A percentile compares a stretch with the other conserved stretches of the same genome.
Conservation (phyloP, 1,140 invertebrate genomes). For the Drosophila watanabei region DNA sequence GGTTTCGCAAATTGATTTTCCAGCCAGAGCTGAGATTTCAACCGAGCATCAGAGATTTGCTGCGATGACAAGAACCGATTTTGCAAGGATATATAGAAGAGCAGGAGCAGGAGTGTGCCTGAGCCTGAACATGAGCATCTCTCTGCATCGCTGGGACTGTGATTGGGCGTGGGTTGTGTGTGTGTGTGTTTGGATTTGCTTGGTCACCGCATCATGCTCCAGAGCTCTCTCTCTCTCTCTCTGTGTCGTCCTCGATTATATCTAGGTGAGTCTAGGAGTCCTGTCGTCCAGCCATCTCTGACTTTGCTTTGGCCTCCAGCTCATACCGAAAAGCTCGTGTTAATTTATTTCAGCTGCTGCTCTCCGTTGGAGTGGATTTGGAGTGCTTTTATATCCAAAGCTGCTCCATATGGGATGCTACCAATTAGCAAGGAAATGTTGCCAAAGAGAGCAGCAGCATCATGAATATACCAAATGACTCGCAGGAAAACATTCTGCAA, state of each 20-base stretch:
- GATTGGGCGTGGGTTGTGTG: constrained; percentile 8
- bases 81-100: constrained; percentile 5
- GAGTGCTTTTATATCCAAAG: constrained; percentile 13
- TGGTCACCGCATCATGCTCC: constrained; percentile 8
- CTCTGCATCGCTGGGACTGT: neutral
- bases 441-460: neutral
- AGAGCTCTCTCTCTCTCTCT: too few species aligned
- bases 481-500: neutral
- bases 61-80: constrained; percentile 20
- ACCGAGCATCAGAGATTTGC: constrained; percentile 15
- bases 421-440: constrained; percentile 13
- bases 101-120: neutral
- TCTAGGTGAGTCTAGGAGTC: constrained; percentile 1
- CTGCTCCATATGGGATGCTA: constrained; percentile 4
- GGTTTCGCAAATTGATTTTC: constrained; percentile 25
- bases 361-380: constrained; percentile 11
- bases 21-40: constrained; percentile 15
- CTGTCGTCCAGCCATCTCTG: constrained; percentile 14
- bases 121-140: constrained; percentile 5
- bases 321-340: neutral
- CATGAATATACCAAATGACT: constrained; percentile 10
- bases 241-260: constrained; percentile 5
- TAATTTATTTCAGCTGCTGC: constrained; percentile 15
- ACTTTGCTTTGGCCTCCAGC: neutral
- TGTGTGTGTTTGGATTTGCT: constrained; percentile 9